A percentile compares a stretch with the other conserved stretches of the same genome.
These are phyloP conservation scores for Drymodes brunneopygia DNA, from an alignment of 2,113 vertebrate species.

Conservation along the genomic window DNA sequence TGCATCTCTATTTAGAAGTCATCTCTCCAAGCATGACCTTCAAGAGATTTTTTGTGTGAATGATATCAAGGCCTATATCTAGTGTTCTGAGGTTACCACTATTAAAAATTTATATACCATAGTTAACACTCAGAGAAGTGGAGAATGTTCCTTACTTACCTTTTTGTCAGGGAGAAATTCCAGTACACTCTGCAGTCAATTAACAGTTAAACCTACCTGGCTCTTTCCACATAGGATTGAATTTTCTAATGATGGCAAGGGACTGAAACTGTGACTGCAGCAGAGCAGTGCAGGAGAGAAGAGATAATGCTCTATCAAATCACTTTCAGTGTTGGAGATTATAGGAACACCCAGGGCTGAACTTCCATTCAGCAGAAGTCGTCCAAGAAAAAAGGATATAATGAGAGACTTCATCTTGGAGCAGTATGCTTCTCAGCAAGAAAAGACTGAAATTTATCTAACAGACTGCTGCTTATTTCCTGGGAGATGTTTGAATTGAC, in stretches of 20 bases:
- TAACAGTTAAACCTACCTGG: background rate
- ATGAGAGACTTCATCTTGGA: slow-evolving; percentile 23
- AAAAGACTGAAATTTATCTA: slow-evolving; percentile 37
- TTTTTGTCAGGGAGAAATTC: background rate
- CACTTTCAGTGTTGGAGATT: background rate
- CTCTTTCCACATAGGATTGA: background rate
- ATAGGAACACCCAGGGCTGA: slow-evolving; percentile 15
- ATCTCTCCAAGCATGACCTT: background rate
- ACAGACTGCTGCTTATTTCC: slow-evolving; percentile 27
- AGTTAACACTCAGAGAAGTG: background rate
- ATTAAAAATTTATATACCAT: background rate
- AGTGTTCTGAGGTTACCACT: background rate
- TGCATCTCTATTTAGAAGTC: background rate
- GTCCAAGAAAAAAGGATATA: background rate
- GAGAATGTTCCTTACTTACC: background rate
- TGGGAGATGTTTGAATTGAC: slow-evolving; percentile 17
- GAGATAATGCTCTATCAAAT: slow-evolving; percentile 26
- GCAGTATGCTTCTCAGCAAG: background rate
- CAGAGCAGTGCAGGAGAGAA: background rate
- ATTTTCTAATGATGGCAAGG: background rate
- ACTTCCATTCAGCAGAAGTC: slow-evolving; percentile 25
- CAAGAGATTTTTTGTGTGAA: background rate
- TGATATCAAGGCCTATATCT: background rate
- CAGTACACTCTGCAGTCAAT: background rate
- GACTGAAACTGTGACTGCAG: background rate